Evolutionary conservation across 2,888 invertebrate species (phyloP).

Genomic region (Ormyrus thymus): DNA sequence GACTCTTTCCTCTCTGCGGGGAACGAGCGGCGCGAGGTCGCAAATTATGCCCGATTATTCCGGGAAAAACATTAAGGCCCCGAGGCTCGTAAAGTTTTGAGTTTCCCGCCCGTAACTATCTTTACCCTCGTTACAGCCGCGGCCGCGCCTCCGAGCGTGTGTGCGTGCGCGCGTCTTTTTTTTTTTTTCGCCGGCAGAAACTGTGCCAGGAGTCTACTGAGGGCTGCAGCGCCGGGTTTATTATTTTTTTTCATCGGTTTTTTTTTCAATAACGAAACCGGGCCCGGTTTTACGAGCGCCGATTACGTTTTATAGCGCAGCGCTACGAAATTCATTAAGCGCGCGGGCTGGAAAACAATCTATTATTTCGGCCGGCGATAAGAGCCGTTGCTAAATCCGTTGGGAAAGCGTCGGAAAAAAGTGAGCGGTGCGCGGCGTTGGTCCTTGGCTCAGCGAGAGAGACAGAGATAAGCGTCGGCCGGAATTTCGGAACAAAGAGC

Average conservation of each 20-base stretch:
- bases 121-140: conserved; percentile 38
- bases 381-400: not conserved
- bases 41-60: conserved; percentile 52
- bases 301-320: conserved; percentile 5
- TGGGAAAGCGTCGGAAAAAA: not conserved
- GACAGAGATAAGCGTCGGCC: not conserved
- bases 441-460: not conserved
- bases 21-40: conserved; percentile 31
- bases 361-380: too few species aligned
- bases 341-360: not conserved
- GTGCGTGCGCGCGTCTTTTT: not conserved
- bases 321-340: not conserved
- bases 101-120: conserved; percentile 51
- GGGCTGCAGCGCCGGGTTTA: not conserved
- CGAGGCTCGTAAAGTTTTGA: conserved; percentile 51
- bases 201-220: conserved; percentile 30
- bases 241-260: not conserved
- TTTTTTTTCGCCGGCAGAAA: not conserved
- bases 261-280: conserved; percentile 14
- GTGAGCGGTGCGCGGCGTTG: not conserved
- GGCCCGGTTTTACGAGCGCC: conserved; percentile 11
- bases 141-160: not conserved
- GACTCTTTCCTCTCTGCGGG: not conserved
- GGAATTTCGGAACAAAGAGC: not conserved
- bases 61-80: conserved; percentile 45